phyloP scores from a whole-genome alignment of 2,113 vertebrate genomes.

The Enhydra lutris region DNA sequence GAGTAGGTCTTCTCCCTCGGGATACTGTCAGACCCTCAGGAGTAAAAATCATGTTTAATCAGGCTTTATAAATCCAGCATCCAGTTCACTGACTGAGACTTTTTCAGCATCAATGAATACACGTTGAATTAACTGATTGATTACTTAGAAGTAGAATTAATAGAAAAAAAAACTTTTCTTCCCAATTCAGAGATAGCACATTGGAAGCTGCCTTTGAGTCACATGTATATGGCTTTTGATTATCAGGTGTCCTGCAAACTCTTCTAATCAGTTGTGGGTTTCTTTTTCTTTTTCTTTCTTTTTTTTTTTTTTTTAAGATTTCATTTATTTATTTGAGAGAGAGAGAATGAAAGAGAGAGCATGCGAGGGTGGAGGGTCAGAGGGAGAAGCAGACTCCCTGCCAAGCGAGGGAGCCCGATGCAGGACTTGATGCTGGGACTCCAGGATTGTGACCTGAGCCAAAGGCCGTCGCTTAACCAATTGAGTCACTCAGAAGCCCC shows the following conservation, averaged over 20 bases:
- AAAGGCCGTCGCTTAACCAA: too few relatives aligned
- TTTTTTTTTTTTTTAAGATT: too few relatives aligned
- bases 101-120: background rate
- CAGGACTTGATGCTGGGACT: too few relatives aligned
- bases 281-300: background rate
- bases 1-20: background rate
- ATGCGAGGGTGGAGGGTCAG: too few relatives aligned
- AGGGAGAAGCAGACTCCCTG: too few relatives aligned
- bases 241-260: background rate
- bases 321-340: too few relatives aligned
- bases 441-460: too few relatives aligned
- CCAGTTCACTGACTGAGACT: background rate
- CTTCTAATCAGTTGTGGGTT: background rate
- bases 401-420: too few relatives aligned
- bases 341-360: too few relatives aligned
- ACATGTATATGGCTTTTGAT: background rate
- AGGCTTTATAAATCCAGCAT: background rate
- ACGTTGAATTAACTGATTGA: background rate
- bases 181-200: background rate
- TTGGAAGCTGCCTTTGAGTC: background rate
- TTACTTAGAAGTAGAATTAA: background rate
- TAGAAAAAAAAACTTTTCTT: background rate
- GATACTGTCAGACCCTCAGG: background rate
- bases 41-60: background rate
- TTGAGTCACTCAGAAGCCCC: too few relatives aligned